These are phyloP conservation scores for Cephus cinctus DNA, from an alignment of 1,140 invertebrate genomes.

Conservation along the genomic window DNA sequence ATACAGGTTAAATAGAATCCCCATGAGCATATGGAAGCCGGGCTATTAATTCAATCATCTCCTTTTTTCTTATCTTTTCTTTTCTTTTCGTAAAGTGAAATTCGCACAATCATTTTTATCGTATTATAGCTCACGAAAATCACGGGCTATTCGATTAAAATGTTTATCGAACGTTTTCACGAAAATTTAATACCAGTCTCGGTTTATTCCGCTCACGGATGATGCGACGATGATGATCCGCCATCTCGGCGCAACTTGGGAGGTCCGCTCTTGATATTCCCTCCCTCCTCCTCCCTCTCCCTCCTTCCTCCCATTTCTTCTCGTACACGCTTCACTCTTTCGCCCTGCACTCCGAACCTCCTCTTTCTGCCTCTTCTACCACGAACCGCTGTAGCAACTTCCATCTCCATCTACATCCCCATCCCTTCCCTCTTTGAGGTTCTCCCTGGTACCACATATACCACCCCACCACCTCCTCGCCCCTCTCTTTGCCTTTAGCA, in stretches of 20 bases:
- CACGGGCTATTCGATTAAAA: no score
- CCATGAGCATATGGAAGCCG: no score
- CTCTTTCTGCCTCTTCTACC: no score
- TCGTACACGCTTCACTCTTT: slow-evolving; percentile 47
- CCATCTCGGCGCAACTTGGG: slow-evolving; percentile 57
- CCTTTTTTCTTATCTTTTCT: no score
- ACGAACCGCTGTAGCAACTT: no score
- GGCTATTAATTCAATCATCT: no score
- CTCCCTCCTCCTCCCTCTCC: slow-evolving; percentile 22
- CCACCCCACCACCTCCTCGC: slow-evolving; percentile 12
- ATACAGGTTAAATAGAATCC: no score
- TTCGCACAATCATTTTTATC: no score
- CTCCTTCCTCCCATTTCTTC: slow-evolving; percentile 44
- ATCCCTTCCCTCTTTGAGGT: slow-evolving; percentile 10
- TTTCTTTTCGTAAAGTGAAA: no score
- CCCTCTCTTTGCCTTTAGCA: slow-evolving; percentile 7
- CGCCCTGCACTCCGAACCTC: no score
- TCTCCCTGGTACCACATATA: slow-evolving; percentile 24
- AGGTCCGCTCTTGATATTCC: slow-evolving; percentile 57
- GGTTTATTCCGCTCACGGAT: slow-evolving; percentile 50
- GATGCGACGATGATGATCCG: slow-evolving; percentile 55
- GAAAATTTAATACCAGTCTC: not conserved
- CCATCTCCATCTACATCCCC: not conserved
- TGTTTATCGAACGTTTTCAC: no score
- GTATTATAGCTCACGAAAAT: no score